Base-by-base conservation (phyloP, 2,113 vertebrate species). In the Helogale parvula region DNA sequence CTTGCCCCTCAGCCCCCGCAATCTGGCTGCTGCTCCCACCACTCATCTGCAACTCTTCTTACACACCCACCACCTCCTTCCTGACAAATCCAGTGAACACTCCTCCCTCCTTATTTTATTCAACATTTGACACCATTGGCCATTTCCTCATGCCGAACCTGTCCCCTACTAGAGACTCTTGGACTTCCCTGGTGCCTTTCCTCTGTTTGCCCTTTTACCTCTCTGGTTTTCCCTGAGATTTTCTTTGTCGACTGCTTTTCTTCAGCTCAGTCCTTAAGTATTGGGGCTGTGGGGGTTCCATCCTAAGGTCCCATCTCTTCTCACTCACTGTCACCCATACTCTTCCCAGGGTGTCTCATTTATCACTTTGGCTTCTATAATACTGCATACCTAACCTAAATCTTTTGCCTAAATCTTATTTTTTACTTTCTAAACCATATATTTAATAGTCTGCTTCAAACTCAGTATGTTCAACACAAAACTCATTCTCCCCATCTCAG, bases 361-460 rank as follows among this genome's bases (percentile, higher is more conserved):
- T 38, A 12, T 76, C 13, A 10, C 38, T 83, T 50, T 16, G 33
- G 14, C 52, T 68, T 63, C 35, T 52, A 15, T 74, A 50, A 54
- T 47, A 45, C 47, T 35, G 29, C 35, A 29, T 16, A 72, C 35
- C 87, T 81, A 87, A 72, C 38, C 19, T 86, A 47, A 63, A 25
- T 35, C 13, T 84, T 79, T 54, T 33, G 74, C 29, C 41, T 60
- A 27, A 21, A 72, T 68, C 19, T 79, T 63, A 74, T 69, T 66
- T 14, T 25, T 68, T 38, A 47, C 54, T 77, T 95, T 89, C 71
- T 79, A 79, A 96, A 54, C 27, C 16, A 82, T 50, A 7, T n/a
- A 83, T 41, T 72, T 33, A 86, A 29, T 8, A 79, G 45, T 47
- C 35, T 65, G 2, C 52, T 86, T 92, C 41, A 65, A 89, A 68